Evolutionary conservation across 2,797 vertebrate genomes (phyloP), one percentile per base, ranked within the genome.

Genomic region (Squalus acanthias): DNA sequence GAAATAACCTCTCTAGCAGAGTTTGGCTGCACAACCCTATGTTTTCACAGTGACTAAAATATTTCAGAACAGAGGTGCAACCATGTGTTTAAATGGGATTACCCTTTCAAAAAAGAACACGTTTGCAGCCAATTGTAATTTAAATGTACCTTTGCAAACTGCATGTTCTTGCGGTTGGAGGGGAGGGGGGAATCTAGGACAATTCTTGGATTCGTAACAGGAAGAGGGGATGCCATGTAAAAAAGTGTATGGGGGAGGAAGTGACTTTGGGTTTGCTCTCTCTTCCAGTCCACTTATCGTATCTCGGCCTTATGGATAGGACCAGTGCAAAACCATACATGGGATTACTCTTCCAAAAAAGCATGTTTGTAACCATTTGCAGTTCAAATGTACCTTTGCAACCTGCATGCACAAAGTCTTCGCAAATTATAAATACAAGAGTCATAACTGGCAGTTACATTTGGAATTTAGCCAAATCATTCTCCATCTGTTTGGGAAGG

Each of bases 301-400:
- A 46, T 6, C 39, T 46, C 17, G 4, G 17, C 5, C 39, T 85
- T 85, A 13, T 46, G 39, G 39, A 85, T 7, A 22, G 79, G 79
- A 46, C 39, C 15, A 50, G 79, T 46, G 39, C 79, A 85, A 85
- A 46, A 4, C 39, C 39, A 22, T 85, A 85, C n/a, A 85, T 46
- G 79, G 20, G 79, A 46, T 82, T 85, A 85, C 13, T 20, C 79
- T 5, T 46, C 22, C 39, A 22, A 17, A 85, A 85, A 85, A 85
- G 5, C 17, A 85, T 57, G 57, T 85, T 85, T 50, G 39, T 13
- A 85, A 12, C 2, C 12, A 63, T 91, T 91, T 91, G 88, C 9
- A 91, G n/a, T 57, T 91, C 88, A 91, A 91, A 91, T 60, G 13
- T 91, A 63, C 57, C 57, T 63, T 63, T 57, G 88, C 88, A 91